phyloP scores from a whole-genome alignment of 2,113 vertebrate genomes.

The Macquaria ambigua region DNA sequence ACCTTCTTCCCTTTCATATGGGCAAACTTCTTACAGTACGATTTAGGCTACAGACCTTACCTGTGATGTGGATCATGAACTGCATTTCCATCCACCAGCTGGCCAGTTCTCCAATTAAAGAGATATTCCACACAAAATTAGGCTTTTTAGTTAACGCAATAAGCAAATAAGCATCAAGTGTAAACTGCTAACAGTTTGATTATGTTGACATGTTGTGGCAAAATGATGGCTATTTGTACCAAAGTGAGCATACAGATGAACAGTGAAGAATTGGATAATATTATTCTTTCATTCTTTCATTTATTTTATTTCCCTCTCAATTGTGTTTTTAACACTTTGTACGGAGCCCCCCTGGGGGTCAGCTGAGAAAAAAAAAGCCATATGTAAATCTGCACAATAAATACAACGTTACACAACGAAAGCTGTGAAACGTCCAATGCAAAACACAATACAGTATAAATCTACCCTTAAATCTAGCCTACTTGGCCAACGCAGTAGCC shows the following conservation, averaged over 20 bases:
- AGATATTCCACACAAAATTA: not conserved
- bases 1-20: not conserved
- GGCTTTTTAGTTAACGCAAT: not conserved
- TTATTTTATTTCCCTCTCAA: not conserved
- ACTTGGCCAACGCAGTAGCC: too few relatives aligned
- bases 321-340: not conserved
- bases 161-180: not conserved
- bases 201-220: not conserved
- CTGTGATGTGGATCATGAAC: not conserved
- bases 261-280: not conserved
- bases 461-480: too few relatives aligned
- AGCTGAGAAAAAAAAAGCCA: too few relatives aligned
- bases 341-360: too few relatives aligned
- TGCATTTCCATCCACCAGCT: not conserved
- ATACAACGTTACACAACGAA: too few relatives aligned
- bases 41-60: not conserved
- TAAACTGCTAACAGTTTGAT: not conserved
- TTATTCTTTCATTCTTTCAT: not conserved
- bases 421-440: too few relatives aligned
- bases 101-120: not conserved
- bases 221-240: not conserved
- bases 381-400: too few relatives aligned
- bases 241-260: not conserved
- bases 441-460: too few relatives aligned
- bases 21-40: not conserved